phyloP scores from a whole-genome alignment of 2,888 invertebrate species.

The Drosophila greeni region DNA sequence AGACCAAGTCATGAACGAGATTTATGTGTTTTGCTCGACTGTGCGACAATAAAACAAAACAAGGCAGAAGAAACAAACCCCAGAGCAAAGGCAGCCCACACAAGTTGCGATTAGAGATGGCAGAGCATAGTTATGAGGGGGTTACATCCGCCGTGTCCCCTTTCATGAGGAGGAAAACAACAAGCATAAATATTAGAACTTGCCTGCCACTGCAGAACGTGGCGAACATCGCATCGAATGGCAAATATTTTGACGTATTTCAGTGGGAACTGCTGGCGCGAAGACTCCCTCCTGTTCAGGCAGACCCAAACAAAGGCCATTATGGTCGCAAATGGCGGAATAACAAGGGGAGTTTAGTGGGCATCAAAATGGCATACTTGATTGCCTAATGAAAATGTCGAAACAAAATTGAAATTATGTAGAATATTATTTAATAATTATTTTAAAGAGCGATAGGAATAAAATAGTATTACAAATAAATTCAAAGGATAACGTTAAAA shows the following conservation, averaged over 20 bases:
- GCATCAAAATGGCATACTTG: background rate
- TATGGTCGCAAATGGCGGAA: slow-evolving; percentile 64
- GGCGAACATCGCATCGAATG: slow-evolving; percentile 66
- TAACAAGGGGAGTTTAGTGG: slow-evolving; percentile 51
- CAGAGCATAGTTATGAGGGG: slow-evolving; percentile 55
- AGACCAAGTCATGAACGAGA: slow-evolving; percentile 67
- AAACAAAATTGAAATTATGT: background rate
- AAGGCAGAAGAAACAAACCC: slow-evolving; percentile 1
- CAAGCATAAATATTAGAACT: slow-evolving; percentile 41
- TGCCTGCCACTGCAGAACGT: slow-evolving; percentile 51
- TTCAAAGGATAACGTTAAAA: rapidly evolving
- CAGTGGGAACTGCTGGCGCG: slow-evolving; percentile 32
- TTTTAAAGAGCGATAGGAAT: background rate
- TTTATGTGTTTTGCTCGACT: slow-evolving; percentile 73
- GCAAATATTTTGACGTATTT: slow-evolving; percentile 74
- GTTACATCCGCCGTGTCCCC: background rate
- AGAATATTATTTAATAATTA: background rate
- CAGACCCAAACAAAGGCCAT: slow-evolving; percentile 57
- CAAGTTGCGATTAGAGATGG: slow-evolving; percentile 73
- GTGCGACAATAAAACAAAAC: slow-evolving; percentile 72
- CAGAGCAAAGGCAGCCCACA: slow-evolving; percentile 27
- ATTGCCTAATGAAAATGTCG: slow-evolving; percentile 4
- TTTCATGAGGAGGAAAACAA: slow-evolving; percentile 5
- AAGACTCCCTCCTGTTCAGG: slow-evolving; percentile 11
- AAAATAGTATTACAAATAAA: background rate